Evolutionary conservation across 2,113 vertebrate genomes (phyloP).

Genomic region (Euleptes europaea): DNA sequence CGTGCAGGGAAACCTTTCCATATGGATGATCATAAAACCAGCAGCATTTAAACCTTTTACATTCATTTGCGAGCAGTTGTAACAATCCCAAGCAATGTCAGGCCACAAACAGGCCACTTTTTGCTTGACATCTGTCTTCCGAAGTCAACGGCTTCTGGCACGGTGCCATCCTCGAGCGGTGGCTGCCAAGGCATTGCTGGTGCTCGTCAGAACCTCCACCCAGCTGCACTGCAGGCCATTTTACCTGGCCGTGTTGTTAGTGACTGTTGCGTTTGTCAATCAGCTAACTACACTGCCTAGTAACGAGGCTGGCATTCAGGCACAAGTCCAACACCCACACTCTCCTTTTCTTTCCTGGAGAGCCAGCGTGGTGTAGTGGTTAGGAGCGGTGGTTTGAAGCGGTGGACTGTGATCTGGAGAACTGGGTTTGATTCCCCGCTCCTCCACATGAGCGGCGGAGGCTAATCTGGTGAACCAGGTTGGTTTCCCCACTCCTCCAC

Average conservation of each 20-base stretch:
- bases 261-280: slow-evolving; percentile 85
- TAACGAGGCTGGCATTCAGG: slow-evolving; percentile 76
- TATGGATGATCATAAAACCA: not conserved
- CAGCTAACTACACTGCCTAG: slow-evolving; percentile 94
- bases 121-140: not conserved
- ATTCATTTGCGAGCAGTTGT: not conserved
- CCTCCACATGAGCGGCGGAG: no score
- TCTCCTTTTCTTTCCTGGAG: not conserved
- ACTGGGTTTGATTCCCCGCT: no score
- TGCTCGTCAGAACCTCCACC: not conserved
- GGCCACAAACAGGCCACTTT: not conserved
- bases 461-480: no score
- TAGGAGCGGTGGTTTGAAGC: no score
- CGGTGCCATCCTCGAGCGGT: no score
- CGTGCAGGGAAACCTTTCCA: no score
- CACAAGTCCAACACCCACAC: fast-evolving
- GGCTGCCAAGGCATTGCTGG: fast-evolving
- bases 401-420: no score
- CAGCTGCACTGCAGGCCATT: slow-evolving; percentile 61
- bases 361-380: no score
- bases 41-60: not conserved
- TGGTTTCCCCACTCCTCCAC: no score
- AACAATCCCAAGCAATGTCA: not conserved
- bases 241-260: slow-evolving; percentile 90
- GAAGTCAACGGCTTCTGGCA: fast-evolving